A percentile compares a stretch with the other conserved stretches of the same genome.
Conservation (phyloP, 2,113 vertebrate genomes). For the Apodemus sylvaticus region DNA sequence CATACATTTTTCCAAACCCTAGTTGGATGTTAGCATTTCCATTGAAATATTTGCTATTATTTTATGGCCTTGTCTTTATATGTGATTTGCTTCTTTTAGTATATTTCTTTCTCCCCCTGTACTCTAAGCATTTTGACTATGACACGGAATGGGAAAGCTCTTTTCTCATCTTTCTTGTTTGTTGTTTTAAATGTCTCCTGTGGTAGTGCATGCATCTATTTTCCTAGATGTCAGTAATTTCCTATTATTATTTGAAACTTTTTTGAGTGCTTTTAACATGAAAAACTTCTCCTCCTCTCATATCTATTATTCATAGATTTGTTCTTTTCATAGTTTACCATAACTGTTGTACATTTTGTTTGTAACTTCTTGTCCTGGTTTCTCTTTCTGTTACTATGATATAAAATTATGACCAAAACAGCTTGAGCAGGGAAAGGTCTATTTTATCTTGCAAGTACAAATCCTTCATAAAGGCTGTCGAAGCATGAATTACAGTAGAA, state of each 20-base stretch:
- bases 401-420: background rate
- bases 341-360: background rate
- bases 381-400: background rate
- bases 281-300: background rate
- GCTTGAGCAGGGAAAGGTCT: background rate
- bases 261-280: background rate
- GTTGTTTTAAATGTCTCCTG: background rate
- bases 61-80: background rate
- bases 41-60: background rate
- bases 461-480: background rate
- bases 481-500: background rate
- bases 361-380: background rate
- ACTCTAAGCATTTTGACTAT: background rate
- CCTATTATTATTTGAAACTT: background rate
- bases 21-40: background rate
- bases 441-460: background rate
- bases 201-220: background rate
- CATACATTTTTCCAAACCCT: background rate
- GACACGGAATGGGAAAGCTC: background rate
- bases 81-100: background rate
- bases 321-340: background rate
- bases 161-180: background rate
- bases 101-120: too few relatives aligned
- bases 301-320: background rate
- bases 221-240: background rate